A percentile compares a stretch with the other conserved stretches of the same genome.
These are phyloP conservation scores for Cosmopolites sordidus DNA, from an alignment of 2,888 invertebrate genomes.

Conservation along the genomic window DNA sequence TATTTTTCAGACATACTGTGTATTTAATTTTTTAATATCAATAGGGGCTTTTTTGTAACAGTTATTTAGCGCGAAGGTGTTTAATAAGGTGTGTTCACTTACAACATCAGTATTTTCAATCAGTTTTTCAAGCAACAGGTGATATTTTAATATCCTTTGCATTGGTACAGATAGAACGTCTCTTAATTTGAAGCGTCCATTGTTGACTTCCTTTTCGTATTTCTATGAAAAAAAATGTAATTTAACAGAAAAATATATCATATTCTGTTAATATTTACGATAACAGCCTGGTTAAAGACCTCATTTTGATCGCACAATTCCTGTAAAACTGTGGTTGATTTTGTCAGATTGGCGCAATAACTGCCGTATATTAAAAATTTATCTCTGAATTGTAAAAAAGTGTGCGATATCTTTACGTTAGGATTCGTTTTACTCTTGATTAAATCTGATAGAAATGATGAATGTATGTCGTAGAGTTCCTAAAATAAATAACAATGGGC, in stretches of 20 bases:
- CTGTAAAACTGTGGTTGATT: constrained; percentile 82
- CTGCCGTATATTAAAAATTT: constrained; percentile 90
- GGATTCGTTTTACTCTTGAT: constrained; percentile 64
- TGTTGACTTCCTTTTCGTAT: constrained; percentile 90
- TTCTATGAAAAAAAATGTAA: constrained; percentile 54
- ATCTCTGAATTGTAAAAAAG: constrained; percentile 87
- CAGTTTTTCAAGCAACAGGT: constrained; percentile 84
- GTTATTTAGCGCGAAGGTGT: no score
- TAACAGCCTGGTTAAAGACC: constrained; percentile 61
- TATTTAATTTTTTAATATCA: no score
- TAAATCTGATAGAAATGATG: constrained; percentile 77
- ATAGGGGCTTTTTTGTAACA: no score
- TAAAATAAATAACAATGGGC: constrained; percentile 44
- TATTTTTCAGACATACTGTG: no score
- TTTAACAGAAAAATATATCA: no score
- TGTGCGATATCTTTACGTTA: constrained; percentile 66
- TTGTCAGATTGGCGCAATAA: constrained; percentile 90
- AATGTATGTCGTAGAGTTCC: constrained; percentile 84
- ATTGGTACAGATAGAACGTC: constrained; percentile 97
- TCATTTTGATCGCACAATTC: constrained; percentile 66
- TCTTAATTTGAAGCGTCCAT: constrained; percentile 88
- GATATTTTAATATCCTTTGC: constrained; percentile 97
- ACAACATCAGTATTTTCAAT: constrained; percentile 81
- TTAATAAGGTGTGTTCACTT: constrained; percentile 36
- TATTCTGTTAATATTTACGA: constrained; percentile 51